Evolutionary conservation across 2,113 vertebrate species (phyloP), one percentile per base, ranked within the genome.

Genomic region (Nipponia nippon): DNA sequence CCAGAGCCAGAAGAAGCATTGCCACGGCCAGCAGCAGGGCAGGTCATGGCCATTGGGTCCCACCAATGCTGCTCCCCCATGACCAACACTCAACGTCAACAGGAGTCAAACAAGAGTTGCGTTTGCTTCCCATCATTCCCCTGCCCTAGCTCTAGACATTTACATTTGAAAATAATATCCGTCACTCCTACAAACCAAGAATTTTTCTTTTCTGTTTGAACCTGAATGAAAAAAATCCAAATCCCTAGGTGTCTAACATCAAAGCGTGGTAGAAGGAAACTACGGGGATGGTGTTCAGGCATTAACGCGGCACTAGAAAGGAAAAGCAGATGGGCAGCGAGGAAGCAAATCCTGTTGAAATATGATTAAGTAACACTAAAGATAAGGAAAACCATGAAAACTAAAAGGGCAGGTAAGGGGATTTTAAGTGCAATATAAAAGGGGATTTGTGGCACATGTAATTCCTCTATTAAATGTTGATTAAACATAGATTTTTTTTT

Each of bases 281-380:
- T 13, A 1, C 9, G 67, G n/a, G 58, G 91, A 55, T 32, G 55
- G 42, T 69, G 25, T 21, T 93, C 61, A 67, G 85, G 53, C 47
- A 77, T 66, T 83, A 83, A 88, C 11, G 10, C 5, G 9, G 56
- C 69, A 70, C 69, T 56, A 88, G 94, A 93, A 92, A 94, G 59
- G 36, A 85, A 87, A 34, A 94, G 84, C 53, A 92, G 76, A 92
- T 70, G 78, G 92, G 52, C 85, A 93, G 52, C 1, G 3, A 58
- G 62, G 90, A 92, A 92, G 42, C 18, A 94, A 91, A 62, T 93
- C 53, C 91, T 92, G 46, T 18, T 91, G 83, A 93, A 94, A 95
- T 36, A 27, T 46, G 87, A 93, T 87, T 85, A 96, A 77, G 63
- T 72, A 53, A 61, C 84, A 77, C n/a, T 66, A 47, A 52, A 81